Evolutionary conservation across 2,888 invertebrate genomes (phyloP), one percentile per base, ranked within the genome.

Genomic region (Andrena praecox): DNA sequence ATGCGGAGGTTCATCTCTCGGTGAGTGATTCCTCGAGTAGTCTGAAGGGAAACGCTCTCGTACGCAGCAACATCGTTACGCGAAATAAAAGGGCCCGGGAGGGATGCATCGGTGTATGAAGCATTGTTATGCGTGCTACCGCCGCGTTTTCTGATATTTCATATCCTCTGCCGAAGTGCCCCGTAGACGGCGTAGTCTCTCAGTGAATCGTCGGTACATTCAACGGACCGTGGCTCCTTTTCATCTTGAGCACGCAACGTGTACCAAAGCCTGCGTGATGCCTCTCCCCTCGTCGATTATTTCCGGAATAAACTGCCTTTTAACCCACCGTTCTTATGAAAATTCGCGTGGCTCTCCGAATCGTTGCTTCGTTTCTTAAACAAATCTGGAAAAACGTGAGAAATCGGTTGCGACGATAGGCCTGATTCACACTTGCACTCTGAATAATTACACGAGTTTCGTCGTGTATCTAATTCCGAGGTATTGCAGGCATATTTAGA

Each of bases 391-490:
- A 20, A 16, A 27, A n/a, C 56, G 31, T 10, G 29, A 10, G 12
- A 33, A 69, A 33, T 12, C 6, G 12, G 16, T 1, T 20, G 27
- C 29, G 7, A 7, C 7, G 10, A 20, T 2, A 16, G 8, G n/a
- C 12, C 12, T 10, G 24, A 63, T 20, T 12, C 33, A 42, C 16
- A 20, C 27, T 52, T 50, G 10, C 33, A 42, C 27, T 5, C 12
- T 10, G 4, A n/a, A 54, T 33, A n/a, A 16, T 31, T 6, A 48
- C 20, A 8, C 4, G 10, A 33, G 27, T 64, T 29, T 33, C 60
- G 33, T 24, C 48, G n/a, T 27, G 52, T 42, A 75, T 78, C 68
- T 59, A 52, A 63, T 75, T 83, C 60, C 71, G 69, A 59, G 31
- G 24, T 24, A 48, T 24, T 50, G 8, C 54, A 20, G 31, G 62